A percentile compares a stretch with the other conserved stretches of the same genome.
Conservation (phyloP, 2,888 invertebrate genomes). For the Apodemia hepburni region DNA sequence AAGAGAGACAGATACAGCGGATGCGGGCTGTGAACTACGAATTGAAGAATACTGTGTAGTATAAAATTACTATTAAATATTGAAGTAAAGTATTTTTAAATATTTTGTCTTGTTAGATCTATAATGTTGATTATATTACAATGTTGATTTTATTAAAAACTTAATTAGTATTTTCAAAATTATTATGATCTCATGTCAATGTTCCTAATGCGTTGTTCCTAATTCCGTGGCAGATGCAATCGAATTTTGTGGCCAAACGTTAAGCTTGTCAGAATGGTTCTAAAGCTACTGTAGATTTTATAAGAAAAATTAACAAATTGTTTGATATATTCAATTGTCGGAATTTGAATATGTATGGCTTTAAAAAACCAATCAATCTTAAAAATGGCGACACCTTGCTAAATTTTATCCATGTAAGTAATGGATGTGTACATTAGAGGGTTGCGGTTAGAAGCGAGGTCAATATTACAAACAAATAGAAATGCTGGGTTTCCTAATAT, state of each 20-base stretch:
- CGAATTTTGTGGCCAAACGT: background rate
- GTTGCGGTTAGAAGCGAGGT: background rate
- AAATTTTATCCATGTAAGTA: background rate
- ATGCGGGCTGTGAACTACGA: no score
- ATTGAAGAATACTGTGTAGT: no score
- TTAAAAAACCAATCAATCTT: background rate
- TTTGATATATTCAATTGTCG: conserved; percentile 3
- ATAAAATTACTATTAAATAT: no score
- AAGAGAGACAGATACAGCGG: no score
- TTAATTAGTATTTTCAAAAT: no score
- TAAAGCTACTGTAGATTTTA: conserved; percentile 5
- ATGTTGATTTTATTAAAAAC: no score
- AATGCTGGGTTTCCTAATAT: conserved; percentile 8
- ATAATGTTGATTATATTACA: no score
- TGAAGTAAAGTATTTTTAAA: no score
- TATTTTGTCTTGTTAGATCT: no score
- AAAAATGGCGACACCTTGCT: no score
- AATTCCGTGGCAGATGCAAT: conserved; percentile 1
- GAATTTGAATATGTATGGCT: conserved; percentile 6
- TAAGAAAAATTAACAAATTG: background rate
- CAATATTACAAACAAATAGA: background rate
- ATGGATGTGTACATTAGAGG: background rate
- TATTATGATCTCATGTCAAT: no score
- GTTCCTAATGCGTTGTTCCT: no score
- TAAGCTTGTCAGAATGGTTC: conserved; percentile 5